A percentile compares a stretch with the other conserved stretches of the same genome.
Conservation (phyloP, 1,140 invertebrate genomes). For the Hyphantria cunea region DNA sequence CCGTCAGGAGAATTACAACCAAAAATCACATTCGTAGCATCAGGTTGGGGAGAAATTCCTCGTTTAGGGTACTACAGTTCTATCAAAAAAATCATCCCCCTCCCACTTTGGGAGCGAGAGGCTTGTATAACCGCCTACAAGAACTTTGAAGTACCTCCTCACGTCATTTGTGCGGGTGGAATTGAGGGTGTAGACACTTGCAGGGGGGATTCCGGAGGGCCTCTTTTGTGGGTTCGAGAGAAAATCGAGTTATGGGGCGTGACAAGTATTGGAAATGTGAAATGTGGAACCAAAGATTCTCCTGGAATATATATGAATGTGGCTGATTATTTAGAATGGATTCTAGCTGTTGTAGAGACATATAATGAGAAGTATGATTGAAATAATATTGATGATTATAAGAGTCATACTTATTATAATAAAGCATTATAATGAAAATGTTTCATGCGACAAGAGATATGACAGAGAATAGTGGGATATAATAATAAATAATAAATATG, state of each 20-base stretch:
- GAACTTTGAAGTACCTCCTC: constrained; percentile 19
- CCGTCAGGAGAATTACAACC: constrained; percentile 28
- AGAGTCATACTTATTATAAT: no score
- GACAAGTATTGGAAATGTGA: constrained; percentile 81
- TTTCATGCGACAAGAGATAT: no score
- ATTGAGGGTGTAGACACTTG: constrained; percentile 44
- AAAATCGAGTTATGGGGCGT: constrained; percentile 70
- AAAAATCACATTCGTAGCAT: constrained; percentile 76
- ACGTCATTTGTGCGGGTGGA: constrained; percentile 50
- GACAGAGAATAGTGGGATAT: no score
- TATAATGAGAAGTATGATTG: neutral
- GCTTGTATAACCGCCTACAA: constrained; percentile 73
- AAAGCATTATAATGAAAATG: no score
- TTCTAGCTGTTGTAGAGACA: constrained; percentile 8
- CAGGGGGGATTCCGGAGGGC: constrained; percentile 55
- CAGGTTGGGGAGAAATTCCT: constrained; percentile 84
- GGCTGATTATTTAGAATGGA: constrained; percentile 33
- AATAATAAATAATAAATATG: no score
- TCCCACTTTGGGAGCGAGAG: constrained; percentile 50
- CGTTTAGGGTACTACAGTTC: constrained; percentile 51
- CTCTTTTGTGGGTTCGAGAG: constrained; percentile 37
- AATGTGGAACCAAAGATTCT: constrained; percentile 76
- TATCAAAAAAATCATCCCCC: constrained; percentile 40
- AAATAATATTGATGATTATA: no score
- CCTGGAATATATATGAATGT: constrained; percentile 84